Base-by-base conservation (phyloP, 1,140 invertebrate species). In the Scaptomyza graminum region DNA sequence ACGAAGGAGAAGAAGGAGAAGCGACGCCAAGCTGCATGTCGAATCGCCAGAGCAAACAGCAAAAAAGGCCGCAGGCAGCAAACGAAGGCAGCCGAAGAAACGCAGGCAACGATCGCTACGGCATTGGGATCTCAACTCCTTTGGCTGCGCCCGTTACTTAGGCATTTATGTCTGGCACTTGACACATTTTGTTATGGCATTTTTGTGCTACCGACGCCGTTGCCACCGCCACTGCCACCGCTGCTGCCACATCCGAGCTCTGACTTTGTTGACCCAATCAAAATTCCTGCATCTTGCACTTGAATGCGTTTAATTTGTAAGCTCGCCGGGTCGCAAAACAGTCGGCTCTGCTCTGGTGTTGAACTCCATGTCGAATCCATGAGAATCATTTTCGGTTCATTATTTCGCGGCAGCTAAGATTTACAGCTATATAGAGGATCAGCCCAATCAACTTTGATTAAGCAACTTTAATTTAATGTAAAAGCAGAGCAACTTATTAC, bases 171-270 rank as follows among this genome's bases (percentile, higher is more conserved):
- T 88, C 83, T 88, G 83, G 84, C 83, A 88, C 83, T 89, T 88
- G 84, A 88, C 83, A 88, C 83, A 88, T 88, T 88, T 88, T 88
- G 83, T 88, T 79, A 87, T 89, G 83, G 83, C 84, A 88, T 88
- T 83, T 75, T 79, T 41, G 37, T 84, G 81, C 81, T 84, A 84
- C 81, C 74, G 76, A 37, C 62, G 57, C 60, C 44, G 47, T 1
- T 12, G 16, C 11, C 6, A 47, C 56, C 11, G 47, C 56, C 60
- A 57, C 51, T 41, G 43, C 41, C 68, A 22, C 13, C 28, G 43
- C 46, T 43, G 46, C 80, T 67, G 80, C 76, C 60, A 74, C 74
- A 37, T n/a, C 47, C 47, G 31, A 34, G 60, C 60, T 62, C 18
- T 22, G 76, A 84, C 81, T 87, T 80, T 77, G 56, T 83, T 88